phyloP scores from a whole-genome alignment of 2,888 invertebrate species.

The Hedya salicella region DNA sequence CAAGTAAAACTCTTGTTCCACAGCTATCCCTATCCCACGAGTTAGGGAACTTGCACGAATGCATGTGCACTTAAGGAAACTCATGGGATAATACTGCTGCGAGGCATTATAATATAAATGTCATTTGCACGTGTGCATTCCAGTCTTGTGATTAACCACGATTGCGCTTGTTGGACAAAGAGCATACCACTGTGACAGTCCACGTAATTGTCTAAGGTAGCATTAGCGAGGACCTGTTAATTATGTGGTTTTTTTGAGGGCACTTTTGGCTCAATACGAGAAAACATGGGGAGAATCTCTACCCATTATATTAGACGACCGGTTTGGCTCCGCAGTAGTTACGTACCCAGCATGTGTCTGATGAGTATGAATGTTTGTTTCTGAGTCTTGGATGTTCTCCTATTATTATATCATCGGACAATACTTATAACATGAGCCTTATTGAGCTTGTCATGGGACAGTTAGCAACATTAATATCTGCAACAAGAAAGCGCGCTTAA shows the following conservation, averaged over 20 bases:
- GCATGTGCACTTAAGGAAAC: conserved; percentile 1
- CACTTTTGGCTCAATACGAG: background rate
- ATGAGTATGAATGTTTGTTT: no score
- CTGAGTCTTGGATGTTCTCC: no score
- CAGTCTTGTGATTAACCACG: conserved; percentile 61
- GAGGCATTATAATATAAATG: conserved; percentile 33
- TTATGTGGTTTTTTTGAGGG: background rate
- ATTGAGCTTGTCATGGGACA: no score
- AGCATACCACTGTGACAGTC: conserved; percentile 46
- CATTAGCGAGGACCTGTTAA: background rate
- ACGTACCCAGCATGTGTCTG: no score
- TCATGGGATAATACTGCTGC: conserved; percentile 43
- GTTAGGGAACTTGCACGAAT: background rate
- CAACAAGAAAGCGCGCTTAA: no score
- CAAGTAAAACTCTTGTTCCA: background rate
- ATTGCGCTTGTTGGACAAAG: conserved; percentile 55
- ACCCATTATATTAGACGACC: no score
- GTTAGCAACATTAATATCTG: no score
- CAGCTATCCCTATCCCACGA: background rate
- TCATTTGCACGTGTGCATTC: conserved; percentile 62
- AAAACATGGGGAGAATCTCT: no score
- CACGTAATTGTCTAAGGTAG: background rate
- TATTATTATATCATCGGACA: no score
- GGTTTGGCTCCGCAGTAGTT: no score
- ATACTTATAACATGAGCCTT: no score